Evolutionary conservation across 1,140 invertebrate species (phyloP), one percentile per base, ranked within the genome.

Genomic region (Brachionus plicatilis): DNA sequence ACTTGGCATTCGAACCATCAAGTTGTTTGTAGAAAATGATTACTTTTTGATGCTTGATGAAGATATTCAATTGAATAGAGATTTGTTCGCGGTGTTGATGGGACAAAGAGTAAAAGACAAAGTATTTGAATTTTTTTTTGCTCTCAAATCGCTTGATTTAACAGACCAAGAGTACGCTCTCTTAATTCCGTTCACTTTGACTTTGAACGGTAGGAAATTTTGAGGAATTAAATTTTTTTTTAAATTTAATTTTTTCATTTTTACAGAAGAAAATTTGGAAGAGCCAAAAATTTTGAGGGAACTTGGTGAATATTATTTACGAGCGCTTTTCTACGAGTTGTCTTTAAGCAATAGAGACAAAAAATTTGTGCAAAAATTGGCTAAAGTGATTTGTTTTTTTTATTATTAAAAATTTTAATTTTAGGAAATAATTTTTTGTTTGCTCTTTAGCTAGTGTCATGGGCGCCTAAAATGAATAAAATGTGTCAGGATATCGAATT

Each of bases 111-210:
- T 60, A 5, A n/a, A 33, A 8, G 60, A 83, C 12, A 70, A 14
- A 41, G 17, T 83, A 0, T 83, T 83, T 83, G 17, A 83, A 12
- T 83, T 70, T 83, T 43, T 27, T 83, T 50, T 45, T 20, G n/a
- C 43, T 14, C 47, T 70, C 5, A 83, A 70, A 17, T n/a, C n/a
- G 45, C 53, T 83, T 20, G 9, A 45, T 65, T 41, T 56, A 43
- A 50, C 33, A 14, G 33, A 68, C n/a, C 53, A 60, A 29, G 60
- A 68, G 65, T 33, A 29, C 14, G 60, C 20, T 20, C 27, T 41
- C n/a, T 29, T 65, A 6, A 65, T 82, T 20, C 50, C 65, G 65
- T 82, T 45, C 17, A 65, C n/a, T 9, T 17, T 82, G 8, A 82
- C 20, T n/a, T 20, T 65, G 9, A 45, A 29, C 14, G 45, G 53